Base-by-base conservation (phyloP, 2,888 invertebrate species). In the Hirtodrosophila confusa region DNA sequence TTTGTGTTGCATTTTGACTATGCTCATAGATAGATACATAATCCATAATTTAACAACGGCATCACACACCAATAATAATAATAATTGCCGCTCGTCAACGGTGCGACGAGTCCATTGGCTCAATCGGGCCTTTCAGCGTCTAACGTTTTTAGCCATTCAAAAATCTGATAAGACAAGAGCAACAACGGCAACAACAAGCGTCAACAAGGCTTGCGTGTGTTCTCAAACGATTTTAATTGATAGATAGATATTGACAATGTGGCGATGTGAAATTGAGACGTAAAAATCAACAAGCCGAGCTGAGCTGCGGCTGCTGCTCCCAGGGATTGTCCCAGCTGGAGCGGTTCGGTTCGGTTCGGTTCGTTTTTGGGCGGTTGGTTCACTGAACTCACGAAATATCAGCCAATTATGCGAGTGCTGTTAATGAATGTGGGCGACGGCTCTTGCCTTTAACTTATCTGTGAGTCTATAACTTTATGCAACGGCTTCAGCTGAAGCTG, bases 321-420 rank as follows among this genome's bases (percentile, higher is more conserved):
- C 50, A 80, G 73, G 67, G 65, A 68, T 80, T 83, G 80, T 60
- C 56, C 63, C 29, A 43, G 31, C 35, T 36, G 17, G 17, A 17
- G 17, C 17, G 17, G 17, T 17, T 40, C 40, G 6, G 27, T 27
- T 27, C 17, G 17, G 17, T 17, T 17, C 17, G 17, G 27, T 5
- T n/a, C n/a, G n/a, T n/a, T n/a, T n/a, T 27, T 27, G 8, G 40
- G 0, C 36, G 50, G 36, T 23, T 40, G 71, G 84, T 78, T 85
- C 79, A 74, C 47, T 82, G 70, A 80, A 76, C 80, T 67, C 66
- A 63, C 60, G 31, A 63, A 63, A 64, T 71, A 69, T 75, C 58
- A 67, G 84, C 86, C 84, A 84, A 84, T 84, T 86, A 86, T 84
- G 79, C 83, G 82, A 77, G 65, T 75, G 77, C 75, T 80, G 86